These are phyloP conservation scores for Halocynthia aurantium DNA, from an alignment of 23 tunicate genomes.

Conservation along the genomic window DNA sequence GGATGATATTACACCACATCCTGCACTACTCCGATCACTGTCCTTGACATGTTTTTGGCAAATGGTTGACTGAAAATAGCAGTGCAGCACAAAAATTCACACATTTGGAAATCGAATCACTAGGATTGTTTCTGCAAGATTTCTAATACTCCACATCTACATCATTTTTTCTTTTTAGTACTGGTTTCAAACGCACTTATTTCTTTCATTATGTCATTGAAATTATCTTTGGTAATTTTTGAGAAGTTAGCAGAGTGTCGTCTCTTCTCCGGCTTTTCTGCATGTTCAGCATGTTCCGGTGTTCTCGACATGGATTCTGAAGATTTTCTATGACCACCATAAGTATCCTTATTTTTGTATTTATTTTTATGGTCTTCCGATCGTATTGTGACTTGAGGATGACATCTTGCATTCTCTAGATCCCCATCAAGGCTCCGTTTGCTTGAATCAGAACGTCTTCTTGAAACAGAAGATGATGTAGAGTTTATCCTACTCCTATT, in stretches of 20 bases:
- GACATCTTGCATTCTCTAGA: background rate
- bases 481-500: slow-evolving; percentile 1
- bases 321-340: background rate
- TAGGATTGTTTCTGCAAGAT: too few relatives aligned
- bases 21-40: too few relatives aligned
- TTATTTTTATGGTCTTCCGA: background rate
- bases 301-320: background rate
- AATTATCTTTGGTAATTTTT: slow-evolving; percentile 56
- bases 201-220: slow-evolving; percentile 47
- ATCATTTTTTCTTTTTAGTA: too few relatives aligned
- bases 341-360: background rate
- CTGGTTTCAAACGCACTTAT: slow-evolving; percentile 58
- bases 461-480: background rate
- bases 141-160: too few relatives aligned
- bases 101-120: too few relatives aligned
- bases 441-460: too few relatives aligned
- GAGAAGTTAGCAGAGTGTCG: slow-evolving; percentile 22
- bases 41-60: too few relatives aligned
- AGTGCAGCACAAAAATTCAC: too few relatives aligned
- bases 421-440: background rate
- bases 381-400: background rate
- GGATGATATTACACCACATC: too few relatives aligned
- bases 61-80: too few relatives aligned
- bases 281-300: background rate
- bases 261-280: background rate